A percentile compares a stretch with the other conserved stretches of the same genome.
Evolutionary conservation across 2,113 vertebrate species (phyloP).

Genomic region (Salvelinus fontinalis): DNA sequence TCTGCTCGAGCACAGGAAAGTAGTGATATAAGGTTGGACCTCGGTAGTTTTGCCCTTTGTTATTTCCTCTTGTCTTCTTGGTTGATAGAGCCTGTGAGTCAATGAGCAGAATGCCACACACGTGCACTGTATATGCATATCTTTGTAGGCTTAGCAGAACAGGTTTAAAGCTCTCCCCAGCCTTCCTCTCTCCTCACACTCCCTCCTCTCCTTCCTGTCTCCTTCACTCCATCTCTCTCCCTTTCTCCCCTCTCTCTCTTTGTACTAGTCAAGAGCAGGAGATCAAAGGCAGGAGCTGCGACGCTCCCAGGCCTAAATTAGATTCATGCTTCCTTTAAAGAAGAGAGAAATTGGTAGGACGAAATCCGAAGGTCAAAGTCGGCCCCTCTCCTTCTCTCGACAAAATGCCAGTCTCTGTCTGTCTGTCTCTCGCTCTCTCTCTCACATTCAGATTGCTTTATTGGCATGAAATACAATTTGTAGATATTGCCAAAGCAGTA

Average conservation of each 20-base stretch:
- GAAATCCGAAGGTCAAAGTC: constrained; percentile 71
- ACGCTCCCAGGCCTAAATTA: constrained; percentile 70
- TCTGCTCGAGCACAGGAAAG: too few species aligned
- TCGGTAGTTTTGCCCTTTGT: not conserved
- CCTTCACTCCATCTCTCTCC: not conserved
- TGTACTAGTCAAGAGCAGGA: constrained; percentile 62
- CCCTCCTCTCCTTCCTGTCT: not conserved
- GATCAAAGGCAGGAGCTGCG: constrained; percentile 67
- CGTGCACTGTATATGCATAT: constrained; percentile 33
- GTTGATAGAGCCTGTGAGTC: constrained; percentile 42
- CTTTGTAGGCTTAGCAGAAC: constrained; percentile 33
- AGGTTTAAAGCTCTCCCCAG: not conserved
- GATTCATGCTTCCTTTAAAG: constrained; percentile 72
- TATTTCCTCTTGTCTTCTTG: constrained; percentile 13
- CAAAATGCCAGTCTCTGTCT: not conserved
- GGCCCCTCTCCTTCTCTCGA: constrained; percentile 6
- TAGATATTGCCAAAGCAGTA: too few species aligned
- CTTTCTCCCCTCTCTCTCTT: constrained; percentile 25
- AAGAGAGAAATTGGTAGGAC: constrained; percentile 64
- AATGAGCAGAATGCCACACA: constrained; percentile 28
- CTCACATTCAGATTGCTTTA: too few species aligned
- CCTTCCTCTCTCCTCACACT: not conserved
- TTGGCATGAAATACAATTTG: too few species aligned
- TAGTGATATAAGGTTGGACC: not conserved
- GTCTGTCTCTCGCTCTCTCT: too few species aligned